Evolutionary conservation across 2,113 vertebrate species (phyloP).

Genomic region (Tinamus guttatus): DNA sequence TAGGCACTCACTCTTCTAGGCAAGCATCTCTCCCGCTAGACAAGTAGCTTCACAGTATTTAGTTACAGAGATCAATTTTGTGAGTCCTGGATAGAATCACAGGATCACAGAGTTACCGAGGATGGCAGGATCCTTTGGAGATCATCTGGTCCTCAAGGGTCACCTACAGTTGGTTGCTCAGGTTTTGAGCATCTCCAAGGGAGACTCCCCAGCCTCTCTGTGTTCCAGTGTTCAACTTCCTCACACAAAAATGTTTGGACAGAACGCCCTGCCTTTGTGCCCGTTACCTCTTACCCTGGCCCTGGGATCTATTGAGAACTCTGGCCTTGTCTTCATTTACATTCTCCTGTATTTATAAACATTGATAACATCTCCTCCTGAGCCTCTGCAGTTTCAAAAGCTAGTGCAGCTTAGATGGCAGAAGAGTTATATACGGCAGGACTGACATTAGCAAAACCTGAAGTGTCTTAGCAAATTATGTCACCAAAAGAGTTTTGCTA

Average conservation of each 20-base stretch:
- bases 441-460: accelerated
- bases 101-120: no score
- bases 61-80: background rate
- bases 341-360: background rate
- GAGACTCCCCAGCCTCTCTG: no score
- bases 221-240: no score
- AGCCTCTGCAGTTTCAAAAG: background rate
- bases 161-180: no score
- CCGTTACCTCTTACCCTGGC: no score
- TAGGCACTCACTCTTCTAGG: background rate
- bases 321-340: no score
- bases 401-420: background rate
- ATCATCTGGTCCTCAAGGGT: no score
- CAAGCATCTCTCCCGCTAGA: background rate
- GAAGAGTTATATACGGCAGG: background rate
- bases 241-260: no score
- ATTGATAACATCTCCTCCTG: background rate
- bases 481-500: background rate
- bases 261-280: no score
- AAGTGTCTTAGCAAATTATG: background rate
- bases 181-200: no score
- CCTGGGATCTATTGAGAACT: no score
- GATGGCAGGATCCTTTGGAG: no score
- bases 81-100: background rate
- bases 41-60: background rate